A percentile compares a stretch with the other conserved stretches of the same genome.
Conservation (phyloP, 2,797 vertebrate genomes). For the Microchirus variegatus region DNA sequence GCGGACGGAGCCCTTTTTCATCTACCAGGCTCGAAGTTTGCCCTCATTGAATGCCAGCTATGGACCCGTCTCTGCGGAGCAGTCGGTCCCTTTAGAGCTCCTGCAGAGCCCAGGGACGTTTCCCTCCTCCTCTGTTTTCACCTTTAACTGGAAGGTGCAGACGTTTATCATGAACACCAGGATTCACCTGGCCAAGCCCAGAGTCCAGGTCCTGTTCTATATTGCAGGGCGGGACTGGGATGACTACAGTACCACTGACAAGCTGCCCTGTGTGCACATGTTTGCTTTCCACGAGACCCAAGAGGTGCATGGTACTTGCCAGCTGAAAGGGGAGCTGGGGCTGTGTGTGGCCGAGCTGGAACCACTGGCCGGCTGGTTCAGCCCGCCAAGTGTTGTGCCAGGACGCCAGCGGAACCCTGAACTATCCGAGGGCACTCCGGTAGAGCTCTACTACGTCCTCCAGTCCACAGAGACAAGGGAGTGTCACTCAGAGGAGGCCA, state of each 20-base stretch:
- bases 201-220: constrained; percentile 87
- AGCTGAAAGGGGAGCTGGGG: constrained; percentile 81
- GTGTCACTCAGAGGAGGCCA: constrained; percentile 82
- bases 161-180: constrained; percentile 82
- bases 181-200: constrained; percentile 83
- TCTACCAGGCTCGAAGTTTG: constrained; percentile 85
- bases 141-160: constrained; percentile 88
- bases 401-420: constrained; percentile 81
- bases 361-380: constrained; percentile 84
- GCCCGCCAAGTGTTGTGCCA: constrained; percentile 81
- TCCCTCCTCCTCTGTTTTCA: constrained; percentile 82
- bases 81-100: constrained; percentile 85
- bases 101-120: constrained; percentile 78
- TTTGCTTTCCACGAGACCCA: constrained; percentile 88
- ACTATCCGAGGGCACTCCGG: constrained; percentile 78
- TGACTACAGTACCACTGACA: constrained; percentile 83
- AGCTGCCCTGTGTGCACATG: constrained; percentile 85
- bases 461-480: constrained; percentile 75
- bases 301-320: constrained; percentile 84
- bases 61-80: constrained; percentile 88
- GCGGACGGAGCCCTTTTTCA: constrained; percentile 89
- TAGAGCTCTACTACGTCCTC: constrained; percentile 86
- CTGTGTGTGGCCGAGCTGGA: constrained; percentile 85
- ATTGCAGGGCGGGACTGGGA: constrained; percentile 87
- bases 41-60: constrained; percentile 89